Conservation (phyloP, 2,888 invertebrate genomes). For the Ischnura elegans region DNA sequence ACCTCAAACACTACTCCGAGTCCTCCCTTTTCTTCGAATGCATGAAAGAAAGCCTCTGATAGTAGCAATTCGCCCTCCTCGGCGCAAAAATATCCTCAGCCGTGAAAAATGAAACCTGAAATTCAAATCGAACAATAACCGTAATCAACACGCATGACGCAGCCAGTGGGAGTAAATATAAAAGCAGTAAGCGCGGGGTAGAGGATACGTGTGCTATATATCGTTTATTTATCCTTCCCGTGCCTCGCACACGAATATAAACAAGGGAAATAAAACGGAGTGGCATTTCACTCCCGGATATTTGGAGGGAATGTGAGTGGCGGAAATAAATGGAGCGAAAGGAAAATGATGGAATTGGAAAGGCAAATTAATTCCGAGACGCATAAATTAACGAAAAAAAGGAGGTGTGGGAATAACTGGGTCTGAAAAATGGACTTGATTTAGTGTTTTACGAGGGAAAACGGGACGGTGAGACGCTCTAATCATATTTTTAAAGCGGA, state of each 20-base stretch:
- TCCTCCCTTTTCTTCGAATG: constrained; percentile 2
- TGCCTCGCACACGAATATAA: neutral
- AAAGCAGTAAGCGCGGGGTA: neutral
- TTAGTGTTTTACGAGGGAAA: neutral
- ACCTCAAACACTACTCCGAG: neutral
- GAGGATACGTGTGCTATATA: neutral
- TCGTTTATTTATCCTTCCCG: neutral
- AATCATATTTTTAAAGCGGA: neutral
- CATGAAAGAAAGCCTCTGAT: neutral
- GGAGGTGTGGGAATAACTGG: neutral
- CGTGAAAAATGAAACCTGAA: neutral
- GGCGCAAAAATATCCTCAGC: no score
- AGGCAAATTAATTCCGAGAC: neutral
- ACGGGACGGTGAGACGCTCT: neutral
- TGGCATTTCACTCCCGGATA: neutral
- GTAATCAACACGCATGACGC: constrained; percentile 38
- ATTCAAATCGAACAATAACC: constrained; percentile 45
- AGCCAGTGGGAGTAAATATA: neutral
- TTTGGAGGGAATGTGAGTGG: neutral
- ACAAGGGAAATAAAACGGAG: no score
- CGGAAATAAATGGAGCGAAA: neutral
- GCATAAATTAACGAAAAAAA: constrained; percentile 12
- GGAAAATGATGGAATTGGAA: neutral
- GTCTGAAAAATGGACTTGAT: neutral
- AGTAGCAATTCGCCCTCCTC: neutral